A percentile compares a stretch with the other conserved stretches of the same genome.
These are phyloP conservation scores for Athetis lepigone DNA, from an alignment of 2,888 invertebrate species.

Conservation along the genomic window DNA sequence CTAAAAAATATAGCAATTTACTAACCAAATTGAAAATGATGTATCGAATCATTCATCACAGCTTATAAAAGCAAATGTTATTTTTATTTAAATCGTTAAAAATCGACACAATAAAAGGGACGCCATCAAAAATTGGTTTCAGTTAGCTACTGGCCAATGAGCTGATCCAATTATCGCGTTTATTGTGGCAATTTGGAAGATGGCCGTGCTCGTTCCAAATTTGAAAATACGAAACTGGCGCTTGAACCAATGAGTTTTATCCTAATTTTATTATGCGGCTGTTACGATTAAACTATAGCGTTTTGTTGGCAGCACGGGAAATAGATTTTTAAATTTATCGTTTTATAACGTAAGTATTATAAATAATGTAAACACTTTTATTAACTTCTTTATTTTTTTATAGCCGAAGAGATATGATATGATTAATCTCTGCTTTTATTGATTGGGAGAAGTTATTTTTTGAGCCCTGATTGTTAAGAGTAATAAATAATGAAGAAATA, in stretches of 20 bases:
- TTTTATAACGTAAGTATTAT: conserved; percentile 61
- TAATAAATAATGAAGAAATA: too few relatives aligned
- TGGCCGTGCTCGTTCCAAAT: conserved; percentile 82
- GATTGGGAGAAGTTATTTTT: conserved; percentile 45
- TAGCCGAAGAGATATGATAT: conserved; percentile 46
- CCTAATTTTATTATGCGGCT: conserved; percentile 83
- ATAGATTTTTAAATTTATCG: conserved; percentile 67
- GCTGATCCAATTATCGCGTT: conserved; percentile 86
- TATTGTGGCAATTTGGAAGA: conserved; percentile 86
- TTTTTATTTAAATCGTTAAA: conserved; percentile 47
- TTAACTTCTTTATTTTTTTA: conserved; percentile 55
- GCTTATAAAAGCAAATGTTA: conserved; percentile 36
- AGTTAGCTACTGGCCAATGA: conserved; percentile 87
- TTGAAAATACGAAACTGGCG: conserved; percentile 82
- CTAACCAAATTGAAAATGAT: conserved; percentile 45
- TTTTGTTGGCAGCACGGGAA: conserved; percentile 61
- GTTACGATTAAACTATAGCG: conserved; percentile 69
- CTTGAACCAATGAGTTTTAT: conserved; percentile 84
- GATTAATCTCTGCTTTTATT: conserved; percentile 57
- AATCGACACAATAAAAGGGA: conserved; percentile 57
- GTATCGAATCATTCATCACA: conserved; percentile 40
- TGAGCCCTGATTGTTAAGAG: too few relatives aligned
- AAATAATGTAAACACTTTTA: conserved; percentile 67
- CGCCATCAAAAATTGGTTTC: conserved; percentile 80
- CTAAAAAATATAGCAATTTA: conserved; percentile 11